Evolutionary conservation across 1,140 invertebrate genomes (phyloP).

Genomic region (Micrasema minimum): DNA sequence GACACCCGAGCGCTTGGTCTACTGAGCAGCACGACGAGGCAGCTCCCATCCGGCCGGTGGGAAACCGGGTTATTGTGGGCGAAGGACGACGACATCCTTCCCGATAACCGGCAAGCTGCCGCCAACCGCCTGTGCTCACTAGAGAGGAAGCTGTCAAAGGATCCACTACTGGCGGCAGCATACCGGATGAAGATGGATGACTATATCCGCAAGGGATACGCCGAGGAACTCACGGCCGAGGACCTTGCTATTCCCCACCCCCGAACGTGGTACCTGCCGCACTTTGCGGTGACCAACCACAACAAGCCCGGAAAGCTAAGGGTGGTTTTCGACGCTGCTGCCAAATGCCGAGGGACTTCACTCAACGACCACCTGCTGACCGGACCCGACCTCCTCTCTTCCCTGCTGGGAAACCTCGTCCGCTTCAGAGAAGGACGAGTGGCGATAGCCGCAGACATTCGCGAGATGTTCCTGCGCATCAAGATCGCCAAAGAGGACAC

Average conservation of each 20-base stretch:
- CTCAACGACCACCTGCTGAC: conserved; percentile 41
- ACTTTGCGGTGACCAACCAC: conserved; percentile 8
- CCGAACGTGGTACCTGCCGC: conserved; percentile 15
- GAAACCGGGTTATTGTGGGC: conserved; percentile 44
- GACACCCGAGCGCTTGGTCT: conserved; percentile 33
- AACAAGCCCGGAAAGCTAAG: conserved; percentile 12
- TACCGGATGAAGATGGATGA: conserved; percentile 41
- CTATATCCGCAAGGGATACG: conserved; percentile 14
- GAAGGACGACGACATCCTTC: not conserved
- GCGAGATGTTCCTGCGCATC: conserved; percentile 46
- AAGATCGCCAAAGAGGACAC: not conserved
- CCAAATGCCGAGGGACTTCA: not conserved
- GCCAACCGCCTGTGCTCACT: conserved; percentile 32
- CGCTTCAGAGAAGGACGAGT: conserved; percentile 54
- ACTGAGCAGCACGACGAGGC: conserved; percentile 21
- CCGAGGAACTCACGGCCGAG: not conserved
- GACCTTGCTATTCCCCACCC: not conserved
- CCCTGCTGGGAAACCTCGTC: conserved; percentile 55
- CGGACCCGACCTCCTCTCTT: conserved; percentile 55
- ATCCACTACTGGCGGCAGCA: conserved; percentile 5
- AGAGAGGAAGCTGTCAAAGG: conserved; percentile 36
- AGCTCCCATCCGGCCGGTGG: conserved; percentile 6
- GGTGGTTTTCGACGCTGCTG: not conserved
- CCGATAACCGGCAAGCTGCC: conserved; percentile 14
- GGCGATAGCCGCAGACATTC: conserved; percentile 55